Percentiles rank a stretch among this genome's conserved stretches.
Conservation (phyloP, 2,113 vertebrate species). For the Electrona antarctica region DNA sequence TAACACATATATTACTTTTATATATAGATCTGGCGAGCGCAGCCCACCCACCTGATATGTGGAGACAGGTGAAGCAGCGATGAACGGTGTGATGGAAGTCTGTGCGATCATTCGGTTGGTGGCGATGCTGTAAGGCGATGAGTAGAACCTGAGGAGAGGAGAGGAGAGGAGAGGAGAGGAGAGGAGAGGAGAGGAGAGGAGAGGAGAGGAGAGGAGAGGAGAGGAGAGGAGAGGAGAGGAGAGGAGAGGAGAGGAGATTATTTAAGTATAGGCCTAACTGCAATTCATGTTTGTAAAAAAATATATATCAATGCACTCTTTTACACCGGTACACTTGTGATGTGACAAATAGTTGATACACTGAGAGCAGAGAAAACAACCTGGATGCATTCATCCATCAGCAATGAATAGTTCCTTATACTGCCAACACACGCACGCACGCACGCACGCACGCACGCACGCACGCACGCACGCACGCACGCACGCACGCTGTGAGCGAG, state of each 20-base stretch:
- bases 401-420: no score
- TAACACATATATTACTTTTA: no score
- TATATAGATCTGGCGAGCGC: no score
- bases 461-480: neutral
- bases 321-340: no score
- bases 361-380: no score
- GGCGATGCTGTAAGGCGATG: slow-evolving; percentile 97
- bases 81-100: slow-evolving; percentile 97
- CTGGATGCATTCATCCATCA: no score
- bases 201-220: neutral
- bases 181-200: slow-evolving; percentile 43
- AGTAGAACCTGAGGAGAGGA: slow-evolving; percentile 90
- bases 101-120: slow-evolving; percentile 99
- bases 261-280: neutral
- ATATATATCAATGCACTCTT: no score
- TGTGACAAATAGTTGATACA: no score
- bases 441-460: neutral
- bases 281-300: no score
- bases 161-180: slow-evolving; percentile 1
- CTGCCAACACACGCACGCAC: neutral
- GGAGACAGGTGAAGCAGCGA: slow-evolving; percentile 96
- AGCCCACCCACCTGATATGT: slow-evolving; percentile 97
- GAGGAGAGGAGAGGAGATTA: neutral
- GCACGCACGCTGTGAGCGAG: neutral
- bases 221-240: neutral